Percentiles rank a stretch among this genome's conserved stretches.
Conservation (phyloP, 2,888 invertebrate genomes). For the Craniophora ligustri region DNA sequence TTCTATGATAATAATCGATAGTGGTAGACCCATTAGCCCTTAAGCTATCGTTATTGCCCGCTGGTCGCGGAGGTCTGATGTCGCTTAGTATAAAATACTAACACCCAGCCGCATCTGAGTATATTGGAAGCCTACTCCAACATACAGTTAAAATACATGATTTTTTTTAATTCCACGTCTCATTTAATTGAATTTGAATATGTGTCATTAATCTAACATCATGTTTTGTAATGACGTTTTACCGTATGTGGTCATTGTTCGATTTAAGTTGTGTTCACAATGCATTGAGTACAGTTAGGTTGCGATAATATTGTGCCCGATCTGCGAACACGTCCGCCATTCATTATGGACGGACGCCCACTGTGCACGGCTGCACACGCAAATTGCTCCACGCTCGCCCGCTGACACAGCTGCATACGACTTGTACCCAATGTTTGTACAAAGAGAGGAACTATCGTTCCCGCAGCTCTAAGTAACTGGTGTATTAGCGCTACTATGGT, state of each 20-base stretch:
- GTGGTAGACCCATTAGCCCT: no score
- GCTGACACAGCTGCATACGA: constrained; percentile 76
- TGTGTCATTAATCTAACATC: constrained; percentile 38
- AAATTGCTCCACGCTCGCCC: constrained; percentile 78
- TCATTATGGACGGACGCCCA: constrained; percentile 81
- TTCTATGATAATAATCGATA: no score
- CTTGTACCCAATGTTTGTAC: constrained; percentile 67
- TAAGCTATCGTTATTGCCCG: no score
- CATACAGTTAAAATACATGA: no score
- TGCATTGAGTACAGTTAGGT: constrained; percentile 57
- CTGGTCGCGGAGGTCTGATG: no score
- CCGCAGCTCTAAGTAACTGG: constrained; percentile 64
- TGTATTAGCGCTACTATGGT: constrained; percentile 61
- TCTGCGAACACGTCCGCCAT: constrained; percentile 73
- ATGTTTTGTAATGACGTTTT: constrained; percentile 42
- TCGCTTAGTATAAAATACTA: no score
- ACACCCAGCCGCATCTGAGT: no score
- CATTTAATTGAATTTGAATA: constrained; percentile 22
- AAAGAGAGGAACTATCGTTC: constrained; percentile 69
- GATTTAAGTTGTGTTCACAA: constrained; percentile 64
- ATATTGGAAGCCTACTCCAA: no score
- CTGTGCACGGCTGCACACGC: constrained; percentile 83
- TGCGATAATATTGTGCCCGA: constrained; percentile 69
- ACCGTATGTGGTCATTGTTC: constrained; percentile 59
- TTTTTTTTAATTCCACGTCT: constrained; percentile 12